A percentile compares a stretch with the other conserved stretches of the same genome.
These are phyloP conservation scores for Tribolium freemani DNA, from an alignment of 2,888 invertebrate genomes.

Conservation along the genomic window DNA sequence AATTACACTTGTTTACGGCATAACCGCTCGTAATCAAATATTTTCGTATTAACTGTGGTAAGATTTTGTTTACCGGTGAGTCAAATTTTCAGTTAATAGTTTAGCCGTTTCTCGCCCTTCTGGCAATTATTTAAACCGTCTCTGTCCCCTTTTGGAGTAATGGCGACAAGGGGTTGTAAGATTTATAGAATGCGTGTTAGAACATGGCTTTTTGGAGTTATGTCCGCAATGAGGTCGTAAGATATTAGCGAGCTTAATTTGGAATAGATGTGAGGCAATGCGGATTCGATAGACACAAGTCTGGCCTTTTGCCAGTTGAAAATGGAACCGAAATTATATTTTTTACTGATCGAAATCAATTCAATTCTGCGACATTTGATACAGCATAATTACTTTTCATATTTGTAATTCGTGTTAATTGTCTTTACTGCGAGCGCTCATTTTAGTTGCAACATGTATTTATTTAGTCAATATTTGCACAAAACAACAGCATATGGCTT, in stretches of 20 bases:
- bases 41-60: too few species aligned
- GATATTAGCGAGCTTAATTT: slow-evolving; percentile 33
- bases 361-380: neutral
- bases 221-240: slow-evolving; percentile 32
- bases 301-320: slow-evolving; percentile 4
- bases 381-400: neutral
- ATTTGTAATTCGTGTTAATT: neutral
- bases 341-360: too few species aligned
- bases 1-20: slow-evolving; percentile 10
- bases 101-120: neutral
- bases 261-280: slow-evolving; percentile 17
- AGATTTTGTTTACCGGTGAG: neutral
- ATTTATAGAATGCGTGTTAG: slow-evolving; percentile 21
- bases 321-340: too few species aligned
- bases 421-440: neutral
- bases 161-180: slow-evolving; percentile 16
- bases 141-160: slow-evolving; percentile 2
- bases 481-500: too few species aligned
- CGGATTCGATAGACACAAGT: neutral
- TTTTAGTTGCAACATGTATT: neutral
- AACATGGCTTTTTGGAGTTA: slow-evolving; percentile 29
- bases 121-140: slow-evolving; percentile 31
- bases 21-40: neutral
- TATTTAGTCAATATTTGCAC: neutral
- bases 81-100: neutral